Conservation (phyloP, 2,113 vertebrate species). For the Empidonax traillii region DNA sequence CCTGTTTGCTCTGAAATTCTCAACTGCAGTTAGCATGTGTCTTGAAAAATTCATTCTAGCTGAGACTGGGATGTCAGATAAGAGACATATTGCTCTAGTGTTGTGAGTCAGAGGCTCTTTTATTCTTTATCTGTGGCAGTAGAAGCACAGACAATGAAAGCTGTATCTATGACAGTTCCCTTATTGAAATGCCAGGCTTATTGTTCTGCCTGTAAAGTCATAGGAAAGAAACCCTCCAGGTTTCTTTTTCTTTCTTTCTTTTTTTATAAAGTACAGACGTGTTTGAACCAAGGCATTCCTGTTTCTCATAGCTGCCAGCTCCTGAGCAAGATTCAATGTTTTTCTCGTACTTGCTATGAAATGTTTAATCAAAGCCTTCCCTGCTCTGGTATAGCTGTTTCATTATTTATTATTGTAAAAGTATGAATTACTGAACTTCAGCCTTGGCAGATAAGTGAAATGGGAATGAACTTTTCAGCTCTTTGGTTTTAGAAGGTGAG, state of each 20-base stretch:
- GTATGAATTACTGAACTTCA: slow-evolving; percentile 29
- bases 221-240: not conserved
- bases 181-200: not conserved
- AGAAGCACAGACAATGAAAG: not conserved
- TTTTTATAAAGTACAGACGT: not conserved
- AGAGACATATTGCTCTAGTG: not conserved
- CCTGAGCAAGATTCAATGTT: not conserved
- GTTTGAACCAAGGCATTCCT: slow-evolving; percentile 3
- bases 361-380: slow-evolving; percentile 35
- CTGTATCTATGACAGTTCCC: not conserved
- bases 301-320: not conserved
- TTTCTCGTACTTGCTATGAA: slow-evolving; percentile 35
- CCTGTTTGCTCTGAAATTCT: not conserved
- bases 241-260: not conserved
- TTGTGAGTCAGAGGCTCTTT: not conserved
- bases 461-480: slow-evolving; percentile 35
- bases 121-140: not conserved
- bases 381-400: slow-evolving; percentile 10
- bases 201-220: not conserved
- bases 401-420: slow-evolving; percentile 43
- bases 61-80: not conserved
- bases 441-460: slow-evolving; percentile 43
- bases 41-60: slow-evolving; percentile 1
- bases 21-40: not conserved
- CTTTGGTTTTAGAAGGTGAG: slow-evolving; percentile 29